Conservation (phyloP, 2,797 vertebrate species). For the Nannoperca australis region DNA sequence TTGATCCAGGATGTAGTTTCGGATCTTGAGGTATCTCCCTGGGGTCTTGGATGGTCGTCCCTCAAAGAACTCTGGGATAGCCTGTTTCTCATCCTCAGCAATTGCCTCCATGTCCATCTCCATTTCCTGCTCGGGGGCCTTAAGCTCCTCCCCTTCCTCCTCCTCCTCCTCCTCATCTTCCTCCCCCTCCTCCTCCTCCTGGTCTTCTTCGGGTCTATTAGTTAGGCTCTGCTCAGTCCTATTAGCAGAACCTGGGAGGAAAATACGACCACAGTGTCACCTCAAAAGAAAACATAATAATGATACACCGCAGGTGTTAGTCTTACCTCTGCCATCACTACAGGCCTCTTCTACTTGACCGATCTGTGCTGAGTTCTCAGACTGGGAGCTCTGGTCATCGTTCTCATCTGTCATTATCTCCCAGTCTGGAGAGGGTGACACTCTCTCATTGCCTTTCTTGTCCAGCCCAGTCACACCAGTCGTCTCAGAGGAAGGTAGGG, state of each 20-base stretch:
- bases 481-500: constrained; percentile 24
- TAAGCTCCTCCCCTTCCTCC: constrained; percentile 91
- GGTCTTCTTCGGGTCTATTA: constrained; percentile 40
- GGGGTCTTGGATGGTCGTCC: constrained; percentile 97
- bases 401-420: constrained; percentile 21
- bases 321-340: constrained; percentile 54
- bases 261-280: not conserved
- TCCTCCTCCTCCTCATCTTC: constrained; percentile 84
- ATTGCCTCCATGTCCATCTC: constrained; percentile 89
- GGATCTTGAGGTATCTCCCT: constrained; percentile 96
- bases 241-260: constrained; percentile 45
- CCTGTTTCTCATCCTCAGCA: constrained; percentile 96
- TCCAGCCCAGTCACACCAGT: not conserved
- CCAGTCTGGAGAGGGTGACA: not conserved
- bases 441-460: constrained; percentile 9
- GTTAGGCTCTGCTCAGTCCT: constrained; percentile 24
- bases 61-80: constrained; percentile 97
- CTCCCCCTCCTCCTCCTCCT: constrained; percentile 77
- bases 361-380: constrained; percentile 29
- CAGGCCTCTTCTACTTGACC: constrained; percentile 31
- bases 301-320: not conserved
- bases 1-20: constrained; percentile 98
- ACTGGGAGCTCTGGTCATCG: constrained; percentile 40
- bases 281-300: not conserved
- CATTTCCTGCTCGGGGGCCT: constrained; percentile 92